Evolutionary conservation across 2,888 invertebrate species (phyloP), one percentile per base, ranked within the genome.

Genomic region (Sphinx pinastri): DNA sequence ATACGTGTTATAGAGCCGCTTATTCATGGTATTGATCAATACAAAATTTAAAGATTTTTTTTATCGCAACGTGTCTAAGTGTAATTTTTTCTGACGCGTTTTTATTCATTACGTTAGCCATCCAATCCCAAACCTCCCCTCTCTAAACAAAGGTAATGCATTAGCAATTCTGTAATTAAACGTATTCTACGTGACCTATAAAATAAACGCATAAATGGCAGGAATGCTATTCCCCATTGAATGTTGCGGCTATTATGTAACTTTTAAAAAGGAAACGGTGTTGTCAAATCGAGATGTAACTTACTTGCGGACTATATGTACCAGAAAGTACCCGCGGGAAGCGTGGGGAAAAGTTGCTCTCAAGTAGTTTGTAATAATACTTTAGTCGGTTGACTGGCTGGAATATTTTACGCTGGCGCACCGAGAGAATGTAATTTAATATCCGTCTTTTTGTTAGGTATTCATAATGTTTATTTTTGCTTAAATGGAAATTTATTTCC

Each of bases 261-360:
- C 71, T 75, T 74, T 73, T 71, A 75, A 73, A 71, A 73, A 72
- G 70, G 68, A 70, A 74, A 70, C n/a, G 60, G 67, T 55, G 71
- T 69, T 66, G 70, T 71, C 68, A 68, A 71, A 70, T 55, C 72
- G 71, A 68, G 71, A 68, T 69, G 63, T 73, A 75, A 70, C 70
- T 71, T 74, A 70, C 16, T 57, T n/a, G 54, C 16, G 7, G n/a
- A 52, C n/a, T 54, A 16, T 54, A 54, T 54, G 54, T 38, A 38
- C 16, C 45, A 71, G 69, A 71, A 78, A 82, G 79, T 79, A 80
- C 73, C 76, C 68, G 52, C 74, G 76, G 77, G 74, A 74, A 72
- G 73, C 47, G 11, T 6, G 11, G 16, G 45, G 12, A 60, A 52
- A 54, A 60, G 45, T 60, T 60, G 47, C 16, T 10, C 3, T 47